phyloP scores from a whole-genome alignment of 2,113 vertebrate genomes.

The Lycaon pictus region DNA sequence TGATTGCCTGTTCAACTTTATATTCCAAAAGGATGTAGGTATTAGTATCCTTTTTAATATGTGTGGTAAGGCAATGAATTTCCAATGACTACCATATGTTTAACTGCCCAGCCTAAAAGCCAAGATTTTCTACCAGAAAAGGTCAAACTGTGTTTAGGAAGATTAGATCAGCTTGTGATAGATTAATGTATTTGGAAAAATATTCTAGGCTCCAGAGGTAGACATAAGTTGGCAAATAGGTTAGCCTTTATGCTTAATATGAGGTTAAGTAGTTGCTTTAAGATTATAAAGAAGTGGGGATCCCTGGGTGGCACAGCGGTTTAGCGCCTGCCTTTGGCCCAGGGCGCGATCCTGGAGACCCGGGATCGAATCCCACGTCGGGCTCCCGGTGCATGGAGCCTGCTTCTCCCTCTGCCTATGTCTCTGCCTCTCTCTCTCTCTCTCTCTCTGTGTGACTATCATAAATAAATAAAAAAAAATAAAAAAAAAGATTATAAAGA shows the following conservation, averaged over 20 bases:
- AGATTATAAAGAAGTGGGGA: conserved; percentile 26
- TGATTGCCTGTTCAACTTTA: conserved; percentile 21
- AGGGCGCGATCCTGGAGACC: no score
- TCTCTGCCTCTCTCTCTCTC: no score
- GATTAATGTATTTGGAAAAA: conserved; percentile 41
- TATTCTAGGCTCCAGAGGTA: neutral
- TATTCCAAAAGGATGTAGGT: neutral
- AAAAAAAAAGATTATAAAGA: neutral
- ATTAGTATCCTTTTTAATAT: neutral
- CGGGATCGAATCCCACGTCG: no score
- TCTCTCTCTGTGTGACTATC: no score
- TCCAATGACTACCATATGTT: conserved; percentile 15
- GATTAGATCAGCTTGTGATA: neutral
- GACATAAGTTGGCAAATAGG: neutral
- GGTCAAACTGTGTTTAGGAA: conserved; percentile 21
- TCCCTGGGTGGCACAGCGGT: no score
- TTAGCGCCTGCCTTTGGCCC: no score
- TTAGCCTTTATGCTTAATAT: neutral
- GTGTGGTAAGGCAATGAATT: conserved; percentile 7
- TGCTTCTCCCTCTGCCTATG: no score
- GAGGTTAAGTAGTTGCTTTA: conserved; percentile 26
- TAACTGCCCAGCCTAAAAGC: conserved; percentile 8
- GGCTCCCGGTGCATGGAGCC: no score
- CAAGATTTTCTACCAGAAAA: conserved; percentile 17
- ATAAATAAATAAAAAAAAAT: no score